Conservation (phyloP, 1,140 invertebrate species). For the Drosophila leontia region DNA sequence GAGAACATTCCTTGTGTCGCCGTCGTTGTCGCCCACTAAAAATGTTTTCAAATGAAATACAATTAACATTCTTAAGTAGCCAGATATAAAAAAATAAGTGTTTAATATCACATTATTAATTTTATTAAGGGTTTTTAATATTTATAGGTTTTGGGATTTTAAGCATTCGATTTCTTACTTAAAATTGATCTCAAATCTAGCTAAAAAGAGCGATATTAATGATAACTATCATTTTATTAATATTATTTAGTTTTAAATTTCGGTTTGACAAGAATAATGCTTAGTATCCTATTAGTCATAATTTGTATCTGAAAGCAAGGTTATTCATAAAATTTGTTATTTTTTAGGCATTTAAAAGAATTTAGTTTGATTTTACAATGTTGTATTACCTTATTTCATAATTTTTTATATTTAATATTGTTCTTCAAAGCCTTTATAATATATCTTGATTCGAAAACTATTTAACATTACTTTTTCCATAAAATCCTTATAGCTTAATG, state of each 20-base stretch:
- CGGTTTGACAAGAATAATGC: neutral
- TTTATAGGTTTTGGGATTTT: neutral
- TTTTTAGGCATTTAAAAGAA: no score
- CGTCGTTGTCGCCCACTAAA: slow-evolving; percentile 31
- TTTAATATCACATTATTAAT: neutral
- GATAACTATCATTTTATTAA: neutral
- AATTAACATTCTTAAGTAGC: slow-evolving; percentile 8
- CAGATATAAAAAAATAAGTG: neutral
- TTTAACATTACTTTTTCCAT: neutral
- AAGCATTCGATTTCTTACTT: neutral
- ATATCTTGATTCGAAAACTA: neutral
- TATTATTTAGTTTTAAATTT: neutral
- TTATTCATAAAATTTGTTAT: no score
- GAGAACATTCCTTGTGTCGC: slow-evolving; percentile 50
- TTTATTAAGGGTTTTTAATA: neutral
- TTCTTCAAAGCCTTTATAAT: neutral
- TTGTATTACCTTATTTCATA: no score
- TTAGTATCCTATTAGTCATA: neutral
- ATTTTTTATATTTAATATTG: no score
- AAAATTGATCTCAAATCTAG: neutral
- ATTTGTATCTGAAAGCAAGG: neutral
- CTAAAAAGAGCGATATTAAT: neutral
- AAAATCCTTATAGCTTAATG: neutral
- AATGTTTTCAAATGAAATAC: slow-evolving; percentile 9
- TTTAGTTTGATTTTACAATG: no score